phyloP scores from a whole-genome alignment of 2,797 vertebrate genomes.

The Myotis vivesi region DNA sequence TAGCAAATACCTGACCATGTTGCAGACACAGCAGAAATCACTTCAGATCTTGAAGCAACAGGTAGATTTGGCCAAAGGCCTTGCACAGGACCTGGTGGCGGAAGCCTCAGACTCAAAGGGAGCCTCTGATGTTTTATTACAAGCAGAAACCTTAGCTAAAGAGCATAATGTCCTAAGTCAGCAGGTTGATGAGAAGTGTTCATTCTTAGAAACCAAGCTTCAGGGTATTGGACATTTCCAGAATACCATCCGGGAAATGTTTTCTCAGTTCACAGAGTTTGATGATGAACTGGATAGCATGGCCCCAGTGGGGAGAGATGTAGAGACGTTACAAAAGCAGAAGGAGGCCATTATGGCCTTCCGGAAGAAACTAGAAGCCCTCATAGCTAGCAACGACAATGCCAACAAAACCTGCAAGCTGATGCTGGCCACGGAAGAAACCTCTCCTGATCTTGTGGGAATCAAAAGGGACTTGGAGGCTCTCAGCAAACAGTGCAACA shows the following conservation, averaged over 20 bases:
- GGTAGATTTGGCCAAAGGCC: conserved; percentile 88
- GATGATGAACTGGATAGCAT: conserved; percentile 97
- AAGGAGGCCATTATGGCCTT: conserved; percentile 88
- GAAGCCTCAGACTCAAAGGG: conserved; percentile 90
- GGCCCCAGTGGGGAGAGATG: conserved; percentile 90
- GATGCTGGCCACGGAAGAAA: conserved; percentile 93
- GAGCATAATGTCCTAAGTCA: conserved; percentile 88
- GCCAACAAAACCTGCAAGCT: conserved; percentile 93
- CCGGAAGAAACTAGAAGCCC: conserved; percentile 89
- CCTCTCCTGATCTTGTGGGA: conserved; percentile 94
- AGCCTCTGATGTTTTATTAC: conserved; percentile 91
- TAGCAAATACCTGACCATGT: conserved; percentile 92
- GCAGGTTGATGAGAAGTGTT: conserved; percentile 91
- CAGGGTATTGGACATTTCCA: conserved; percentile 98
- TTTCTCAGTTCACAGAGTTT: conserved; percentile 93
- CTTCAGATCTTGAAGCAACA: conserved; percentile 90
- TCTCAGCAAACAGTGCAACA: conserved; percentile 96
- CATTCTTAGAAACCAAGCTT: conserved; percentile 93
- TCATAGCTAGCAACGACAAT: conserved; percentile 89
- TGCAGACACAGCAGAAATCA: conserved; percentile 95
- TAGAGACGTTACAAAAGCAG: conserved; percentile 87
- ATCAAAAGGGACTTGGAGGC: conserved; percentile 95
- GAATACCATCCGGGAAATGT: conserved; percentile 97
- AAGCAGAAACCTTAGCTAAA: conserved; percentile 89
- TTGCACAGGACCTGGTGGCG: conserved; percentile 92